Evolutionary conservation across 2,888 invertebrate species (phyloP), one percentile per base, ranked within the genome.

Genomic region (Ophonus ardosiacus): DNA sequence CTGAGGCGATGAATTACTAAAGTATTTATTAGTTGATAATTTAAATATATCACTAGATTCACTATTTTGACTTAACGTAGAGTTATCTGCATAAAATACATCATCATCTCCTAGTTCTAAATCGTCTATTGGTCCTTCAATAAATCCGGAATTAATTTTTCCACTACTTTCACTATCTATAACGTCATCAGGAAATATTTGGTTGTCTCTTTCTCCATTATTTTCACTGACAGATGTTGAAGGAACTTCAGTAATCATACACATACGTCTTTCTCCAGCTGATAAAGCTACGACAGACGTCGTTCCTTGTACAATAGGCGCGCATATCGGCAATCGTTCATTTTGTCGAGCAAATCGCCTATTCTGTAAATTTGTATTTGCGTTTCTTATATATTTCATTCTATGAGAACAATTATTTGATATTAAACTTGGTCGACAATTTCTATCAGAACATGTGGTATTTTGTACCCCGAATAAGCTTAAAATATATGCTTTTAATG

Each of bases 401-500:
- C 18, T 85, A 82, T 51, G 86, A 85, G 51, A 86, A 56, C 78
- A 86, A 57, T 86, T 87, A 40, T 87, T 87, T 4, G 88, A 88
- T 51, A 91, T 91, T 84, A 92, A 84, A 0, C 92, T 91, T 86
- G 90, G 90, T 17, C 91, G 89, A 86, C 91, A 84, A 91, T 90
- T 84, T 90, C 93, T 86, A 57, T 86, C 85, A 68, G 86, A 85
- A 56, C 71, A 84, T 5, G 83, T 81, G 0, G 85, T 65, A 18
- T 82, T 85, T 0, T 90, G 91, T 3, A 94, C 90, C 0, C 94
- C 94, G 86, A 95, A 91, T 31, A 94, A 90, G 10, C 92, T 92
- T 87, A 94, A 93, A 57, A 96, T 93, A 13, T 96, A 93, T 78
- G 94, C 94, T 90, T 96, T 96, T 65, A 97, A 90, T 0, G 97